Evolutionary conservation across 2,797 vertebrate genomes (phyloP), one percentile per base, ranked within the genome.

Genomic region (Ispidina lecontei): DNA sequence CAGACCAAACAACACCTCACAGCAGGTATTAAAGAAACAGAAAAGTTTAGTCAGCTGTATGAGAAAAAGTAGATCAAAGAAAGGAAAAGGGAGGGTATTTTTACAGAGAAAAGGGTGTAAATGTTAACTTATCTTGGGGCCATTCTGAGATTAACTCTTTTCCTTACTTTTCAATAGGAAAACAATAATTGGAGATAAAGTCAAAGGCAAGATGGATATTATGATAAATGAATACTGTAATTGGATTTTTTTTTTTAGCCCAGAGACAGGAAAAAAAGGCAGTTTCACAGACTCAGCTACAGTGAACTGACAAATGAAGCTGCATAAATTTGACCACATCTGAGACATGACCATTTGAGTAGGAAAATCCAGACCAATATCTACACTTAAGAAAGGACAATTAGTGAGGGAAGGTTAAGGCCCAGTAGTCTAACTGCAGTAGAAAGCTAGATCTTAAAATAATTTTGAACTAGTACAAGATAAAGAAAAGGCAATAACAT

Each of bases 61-160:
- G 33, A 91, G 65, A 82, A 91, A 67, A 77, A 60, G 39, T 1
- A 92, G 78, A 95, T 84, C 77, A 93, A 91, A 91, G 65, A 31
- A 79, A 76, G 21, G 58, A 78, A 22, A 67, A 79, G 41, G 41
- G 70, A 94, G 15, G 58, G 22, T 79, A 63, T 82, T 82, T 52
- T 46, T 44, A 63, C 21, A 68, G 37, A 76, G 64, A n/a, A 76
- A 90, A 88, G 59, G 17, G 46, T 8, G 9, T 84, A 77, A 95
- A 64, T 68, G 35, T 25, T 84, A 56, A 37, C 37, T 37, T 37
- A 37, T 37, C 37, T 37, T 37, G 37, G 37, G 13, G 37, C 37
- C 37, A 37, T 37, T 37, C 37, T 37, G 37, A 37, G 6, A 37
- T 37, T 37, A 92, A 91, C 54, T 52, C 78, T 87, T 82, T 49